A percentile compares a stretch with the other conserved stretches of the same genome.
These are phyloP conservation scores for Trididemnum nubilum DNA, from an alignment of 23 tunicate genomes.

Conservation along the genomic window DNA sequence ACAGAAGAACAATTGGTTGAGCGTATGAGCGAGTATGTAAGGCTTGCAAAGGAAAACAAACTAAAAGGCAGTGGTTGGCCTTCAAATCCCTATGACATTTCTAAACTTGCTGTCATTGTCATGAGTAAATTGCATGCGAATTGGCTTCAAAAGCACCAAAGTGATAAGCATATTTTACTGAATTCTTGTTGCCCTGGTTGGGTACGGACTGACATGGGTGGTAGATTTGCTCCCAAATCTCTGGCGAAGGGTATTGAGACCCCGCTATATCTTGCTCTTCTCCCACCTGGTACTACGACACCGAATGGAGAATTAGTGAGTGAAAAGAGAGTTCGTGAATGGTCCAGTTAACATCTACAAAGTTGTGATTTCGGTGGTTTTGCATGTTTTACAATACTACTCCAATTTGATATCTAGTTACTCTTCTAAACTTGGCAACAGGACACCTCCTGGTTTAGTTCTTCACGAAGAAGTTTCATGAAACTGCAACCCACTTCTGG, in stretches of 20 bases:
- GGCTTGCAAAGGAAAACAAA: slow-evolving; percentile 19
- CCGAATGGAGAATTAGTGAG: slow-evolving; percentile 73
- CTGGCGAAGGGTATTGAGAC: slow-evolving; percentile 50
- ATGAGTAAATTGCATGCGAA: slow-evolving; percentile 23
- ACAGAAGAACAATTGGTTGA: slow-evolving; percentile 41
- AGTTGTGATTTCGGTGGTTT: no score
- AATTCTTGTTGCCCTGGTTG: slow-evolving; percentile 90
- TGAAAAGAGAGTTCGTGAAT: slow-evolving; percentile 38
- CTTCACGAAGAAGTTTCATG: no score
- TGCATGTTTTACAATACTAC: no score
- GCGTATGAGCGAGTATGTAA: slow-evolving; percentile 44
- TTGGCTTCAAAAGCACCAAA: neutral
- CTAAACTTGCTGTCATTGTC: slow-evolving; percentile 47
- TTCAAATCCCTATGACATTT: slow-evolving; percentile 35
- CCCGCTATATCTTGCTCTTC: slow-evolving; percentile 48
- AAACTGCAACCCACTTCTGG: no score
- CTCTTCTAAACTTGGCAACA: no score
- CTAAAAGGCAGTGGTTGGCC: slow-evolving; percentile 32
- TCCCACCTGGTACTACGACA: slow-evolving; percentile 34
- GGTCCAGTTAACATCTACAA: no score
- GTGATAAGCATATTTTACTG: slow-evolving; percentile 44
- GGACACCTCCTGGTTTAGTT: no score
- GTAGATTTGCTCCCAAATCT: slow-evolving; percentile 45
- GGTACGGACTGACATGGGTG: slow-evolving; percentile 75
- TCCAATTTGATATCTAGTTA: no score